Percentiles rank a stretch among this genome's conserved stretches.
Conservation (phyloP, 2,888 invertebrate genomes). For the Scaptomyza polygonia region DNA sequence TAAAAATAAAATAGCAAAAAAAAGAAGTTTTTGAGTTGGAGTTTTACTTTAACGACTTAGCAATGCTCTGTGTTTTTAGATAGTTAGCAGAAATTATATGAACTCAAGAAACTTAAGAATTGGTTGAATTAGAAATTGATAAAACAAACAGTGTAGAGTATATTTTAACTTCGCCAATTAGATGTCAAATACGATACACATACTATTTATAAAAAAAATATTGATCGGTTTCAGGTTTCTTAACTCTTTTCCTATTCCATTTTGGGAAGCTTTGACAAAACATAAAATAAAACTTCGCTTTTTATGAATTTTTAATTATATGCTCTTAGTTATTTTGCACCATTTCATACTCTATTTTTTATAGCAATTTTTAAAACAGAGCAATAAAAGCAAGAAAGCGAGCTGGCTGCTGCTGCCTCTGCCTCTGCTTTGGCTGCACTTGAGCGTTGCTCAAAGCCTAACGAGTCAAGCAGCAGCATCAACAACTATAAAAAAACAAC, state of each 20-base stretch:
- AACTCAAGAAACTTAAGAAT: too few relatives aligned
- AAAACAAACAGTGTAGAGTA: too few relatives aligned
- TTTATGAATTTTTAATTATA: too few relatives aligned
- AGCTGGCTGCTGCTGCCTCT: conserved; percentile 32
- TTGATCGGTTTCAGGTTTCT: too few relatives aligned
- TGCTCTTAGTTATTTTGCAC: not conserved
- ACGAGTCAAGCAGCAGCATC: conserved; percentile 48
- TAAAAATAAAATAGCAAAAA: conserved; percentile 7
- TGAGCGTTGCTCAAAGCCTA: conserved; percentile 52
- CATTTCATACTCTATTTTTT: not conserved
- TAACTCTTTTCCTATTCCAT: too few relatives aligned
- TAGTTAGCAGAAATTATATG: too few relatives aligned
- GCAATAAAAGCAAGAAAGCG: conserved; percentile 45
- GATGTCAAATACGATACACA: not conserved
- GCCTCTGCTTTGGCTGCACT: conserved; percentile 32
- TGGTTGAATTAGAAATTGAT: too few relatives aligned
- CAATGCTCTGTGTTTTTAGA: not conserved
- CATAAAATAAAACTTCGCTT: too few relatives aligned
- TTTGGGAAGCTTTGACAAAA: too few relatives aligned
- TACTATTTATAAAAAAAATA: too few relatives aligned
- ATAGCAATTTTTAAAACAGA: conserved; percentile 2
- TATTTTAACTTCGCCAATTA: not conserved
- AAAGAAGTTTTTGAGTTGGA: not conserved
- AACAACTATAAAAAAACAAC: conserved; percentile 42
- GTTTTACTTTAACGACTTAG: not conserved